phyloP scores from a whole-genome alignment of 2,113 vertebrate species.

The Gasterosteus nipponicus region DNA sequence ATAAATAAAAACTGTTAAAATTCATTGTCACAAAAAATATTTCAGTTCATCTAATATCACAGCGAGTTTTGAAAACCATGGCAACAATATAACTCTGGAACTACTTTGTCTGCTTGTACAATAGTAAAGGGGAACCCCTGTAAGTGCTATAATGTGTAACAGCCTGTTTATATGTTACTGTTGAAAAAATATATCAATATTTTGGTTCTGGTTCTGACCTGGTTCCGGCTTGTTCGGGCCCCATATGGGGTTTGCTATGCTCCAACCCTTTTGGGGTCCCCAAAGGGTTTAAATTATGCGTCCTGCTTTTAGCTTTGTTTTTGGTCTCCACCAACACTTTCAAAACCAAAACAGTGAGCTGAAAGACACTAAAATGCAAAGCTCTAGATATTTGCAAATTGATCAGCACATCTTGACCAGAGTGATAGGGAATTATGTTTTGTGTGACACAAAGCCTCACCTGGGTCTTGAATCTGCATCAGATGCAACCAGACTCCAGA shows the following conservation, averaged over 20 bases:
- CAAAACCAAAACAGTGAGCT: neutral
- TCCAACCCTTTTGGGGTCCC: too few relatives aligned
- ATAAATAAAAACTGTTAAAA: too few relatives aligned
- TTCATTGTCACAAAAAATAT: too few relatives aligned
- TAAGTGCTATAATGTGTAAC: too few relatives aligned
- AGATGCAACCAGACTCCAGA: conserved; percentile 31
- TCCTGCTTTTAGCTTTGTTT: neutral
- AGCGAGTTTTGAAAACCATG: neutral
- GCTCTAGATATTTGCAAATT: neutral
- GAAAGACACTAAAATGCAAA: neutral
- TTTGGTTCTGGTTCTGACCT: too few relatives aligned
- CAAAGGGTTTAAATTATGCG: neutral
- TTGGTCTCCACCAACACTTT: neutral
- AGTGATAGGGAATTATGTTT: neutral
- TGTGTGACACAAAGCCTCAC: neutral
- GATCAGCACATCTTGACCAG: neutral
- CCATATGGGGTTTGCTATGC: too few relatives aligned
- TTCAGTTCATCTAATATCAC: neutral
- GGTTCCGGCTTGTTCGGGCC: too few relatives aligned
- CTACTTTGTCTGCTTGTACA: too few relatives aligned
- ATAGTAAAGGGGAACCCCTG: too few relatives aligned
- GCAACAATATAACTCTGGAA: neutral
- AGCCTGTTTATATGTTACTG: too few relatives aligned
- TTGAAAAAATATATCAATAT: too few relatives aligned
- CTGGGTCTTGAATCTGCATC: neutral